Conservation (phyloP, 2,113 vertebrate species). For the Thinocorus orbignyianus region DNA sequence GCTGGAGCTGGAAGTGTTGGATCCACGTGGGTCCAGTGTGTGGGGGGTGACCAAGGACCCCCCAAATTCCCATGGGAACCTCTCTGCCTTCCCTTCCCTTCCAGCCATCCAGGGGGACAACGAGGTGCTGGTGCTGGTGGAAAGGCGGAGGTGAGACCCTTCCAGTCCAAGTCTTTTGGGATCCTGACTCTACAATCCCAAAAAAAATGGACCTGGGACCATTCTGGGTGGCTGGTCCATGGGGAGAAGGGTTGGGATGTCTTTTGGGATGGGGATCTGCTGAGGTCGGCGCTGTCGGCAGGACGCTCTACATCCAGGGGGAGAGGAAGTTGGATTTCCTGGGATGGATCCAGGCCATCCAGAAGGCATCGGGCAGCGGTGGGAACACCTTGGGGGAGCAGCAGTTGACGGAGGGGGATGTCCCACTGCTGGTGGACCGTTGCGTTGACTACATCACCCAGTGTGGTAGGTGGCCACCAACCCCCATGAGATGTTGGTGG, state of each 20-base stretch:
- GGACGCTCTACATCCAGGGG: conserved; percentile 90
- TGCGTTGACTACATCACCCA: conserved; percentile 92
- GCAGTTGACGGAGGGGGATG: conserved; percentile 89
- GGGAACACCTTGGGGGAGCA: conserved; percentile 89
- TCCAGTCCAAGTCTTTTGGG: no score
- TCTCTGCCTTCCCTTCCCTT: background rate
- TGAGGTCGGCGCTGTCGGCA: background rate
- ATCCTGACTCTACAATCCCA: no score
- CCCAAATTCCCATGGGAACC: accelerated
- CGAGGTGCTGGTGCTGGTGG: conserved; percentile 91
- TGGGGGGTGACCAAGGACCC: no score
- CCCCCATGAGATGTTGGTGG: no score
- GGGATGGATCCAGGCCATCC: conserved; percentile 86
- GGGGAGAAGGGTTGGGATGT: no score
- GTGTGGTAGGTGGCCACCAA: conserved; percentile 76
- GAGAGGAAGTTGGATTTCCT: conserved; percentile 89
- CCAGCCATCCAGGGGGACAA: conserved; percentile 89
- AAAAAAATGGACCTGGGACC: background rate
- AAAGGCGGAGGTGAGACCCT: conserved; percentile 83
- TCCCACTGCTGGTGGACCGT: conserved; percentile 89
- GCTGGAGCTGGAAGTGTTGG: background rate
- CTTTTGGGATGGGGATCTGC: background rate
- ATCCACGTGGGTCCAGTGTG: background rate
- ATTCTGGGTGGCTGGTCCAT: background rate
- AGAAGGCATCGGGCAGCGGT: conserved; percentile 84